A percentile compares a stretch with the other conserved stretches of the same genome.
Evolutionary conservation across 2,797 vertebrate species (phyloP).

Genomic region (Ctenopoma multispine): DNA sequence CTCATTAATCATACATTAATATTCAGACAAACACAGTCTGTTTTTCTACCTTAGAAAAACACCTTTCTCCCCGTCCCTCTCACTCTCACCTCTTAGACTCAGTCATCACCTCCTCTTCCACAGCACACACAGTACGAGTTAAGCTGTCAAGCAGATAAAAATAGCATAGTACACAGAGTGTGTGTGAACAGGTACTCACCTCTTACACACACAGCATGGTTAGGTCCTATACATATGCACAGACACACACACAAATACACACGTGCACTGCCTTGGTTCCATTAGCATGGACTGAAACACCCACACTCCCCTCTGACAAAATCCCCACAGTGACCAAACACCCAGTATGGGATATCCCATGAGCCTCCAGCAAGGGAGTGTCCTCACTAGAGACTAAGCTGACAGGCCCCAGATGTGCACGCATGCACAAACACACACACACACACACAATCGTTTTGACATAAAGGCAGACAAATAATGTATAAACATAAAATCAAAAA

Average conservation of each 20-base stretch:
- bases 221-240: constrained; percentile 41
- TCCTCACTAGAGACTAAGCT: constrained; percentile 64
- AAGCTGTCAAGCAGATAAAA: constrained; percentile 76
- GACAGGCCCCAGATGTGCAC: constrained; percentile 74
- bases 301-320: constrained; percentile 43
- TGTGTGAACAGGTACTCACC: constrained; percentile 78
- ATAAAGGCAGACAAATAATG: constrained; percentile 47
- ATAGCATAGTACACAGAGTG: constrained; percentile 61
- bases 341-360: constrained; percentile 70
- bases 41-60: constrained; percentile 79
- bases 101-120: constrained; percentile 33
- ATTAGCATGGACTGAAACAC: constrained; percentile 56
- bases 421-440: constrained; percentile 48
- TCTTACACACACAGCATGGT: constrained; percentile 65
- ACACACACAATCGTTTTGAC: constrained; percentile 46
- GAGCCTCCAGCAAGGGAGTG: constrained; percentile 68
- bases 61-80: constrained; percentile 48
- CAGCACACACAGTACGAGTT: constrained; percentile 57
- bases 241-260: constrained; percentile 23
- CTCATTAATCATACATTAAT: constrained; percentile 85
- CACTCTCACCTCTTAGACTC: constrained; percentile 47
- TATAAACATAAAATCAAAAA: constrained; percentile 52
- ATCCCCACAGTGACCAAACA: constrained; percentile 59
- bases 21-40: constrained; percentile 80
- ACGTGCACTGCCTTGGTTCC: constrained; percentile 33